Conservation (phyloP, 2,888 invertebrate species). For the Colostygia pectinataria region DNA sequence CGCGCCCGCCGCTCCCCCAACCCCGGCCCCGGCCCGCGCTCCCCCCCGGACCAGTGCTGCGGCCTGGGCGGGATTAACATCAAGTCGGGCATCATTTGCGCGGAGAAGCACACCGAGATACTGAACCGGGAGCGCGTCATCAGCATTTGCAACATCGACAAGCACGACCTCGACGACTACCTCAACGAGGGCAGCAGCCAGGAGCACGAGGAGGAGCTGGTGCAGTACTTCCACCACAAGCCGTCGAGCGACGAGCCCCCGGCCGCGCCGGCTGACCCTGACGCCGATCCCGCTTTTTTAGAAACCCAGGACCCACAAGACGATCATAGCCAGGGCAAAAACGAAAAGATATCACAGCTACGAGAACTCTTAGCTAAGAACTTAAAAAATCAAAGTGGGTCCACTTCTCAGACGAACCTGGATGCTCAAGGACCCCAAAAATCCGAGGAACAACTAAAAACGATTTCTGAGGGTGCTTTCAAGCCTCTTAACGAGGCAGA, state of each 20-base stretch:
- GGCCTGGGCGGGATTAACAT: constrained; percentile 75
- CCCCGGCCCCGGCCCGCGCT: constrained; percentile 47
- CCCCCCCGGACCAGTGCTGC: constrained; percentile 73
- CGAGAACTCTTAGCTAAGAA: constrained; percentile 88
- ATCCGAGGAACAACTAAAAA: constrained; percentile 52
- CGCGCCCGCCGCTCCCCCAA: constrained; percentile 51
- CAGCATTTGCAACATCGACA: constrained; percentile 90
- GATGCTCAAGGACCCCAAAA: constrained; percentile 46
- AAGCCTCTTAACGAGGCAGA: constrained; percentile 56
- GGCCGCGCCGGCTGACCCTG: constrained; percentile 16
- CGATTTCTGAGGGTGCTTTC: constrained; percentile 61
- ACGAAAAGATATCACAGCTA: constrained; percentile 88
- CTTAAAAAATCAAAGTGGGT: constrained; percentile 77
- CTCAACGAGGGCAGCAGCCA: constrained; percentile 89
- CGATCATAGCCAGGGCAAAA: constrained; percentile 79
- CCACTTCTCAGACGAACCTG: constrained; percentile 53
- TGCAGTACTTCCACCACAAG: constrained; percentile 89
- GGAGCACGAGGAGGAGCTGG: constrained; percentile 92
- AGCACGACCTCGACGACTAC: constrained; percentile 92
- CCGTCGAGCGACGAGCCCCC: constrained; percentile 48
- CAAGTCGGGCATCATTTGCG: constrained; percentile 73
- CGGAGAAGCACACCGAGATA: constrained; percentile 79
- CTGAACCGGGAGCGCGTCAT: constrained; percentile 87
- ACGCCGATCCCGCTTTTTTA: constrained; percentile 62
- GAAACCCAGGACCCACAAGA: constrained; percentile 73